Conservation (phyloP, 2,888 invertebrate species). For the Zaprionus obscuricornis region DNA sequence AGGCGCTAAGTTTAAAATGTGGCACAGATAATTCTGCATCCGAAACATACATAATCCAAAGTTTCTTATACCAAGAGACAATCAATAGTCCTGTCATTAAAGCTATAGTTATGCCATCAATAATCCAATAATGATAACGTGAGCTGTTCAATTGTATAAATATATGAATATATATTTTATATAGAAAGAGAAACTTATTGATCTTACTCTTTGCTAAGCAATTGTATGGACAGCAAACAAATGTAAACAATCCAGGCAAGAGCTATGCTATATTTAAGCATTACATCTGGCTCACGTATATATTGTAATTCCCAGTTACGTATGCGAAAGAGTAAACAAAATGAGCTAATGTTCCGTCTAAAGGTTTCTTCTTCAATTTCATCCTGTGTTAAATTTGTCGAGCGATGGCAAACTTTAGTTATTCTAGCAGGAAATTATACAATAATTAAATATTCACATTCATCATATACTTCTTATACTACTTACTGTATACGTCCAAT, state of each 20-base stretch:
- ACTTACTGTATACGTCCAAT: conserved; percentile 90
- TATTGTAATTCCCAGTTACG: conserved; percentile 89
- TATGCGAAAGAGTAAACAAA: conserved; percentile 87
- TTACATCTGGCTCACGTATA: conserved; percentile 90
- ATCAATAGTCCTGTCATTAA: conserved; percentile 87
- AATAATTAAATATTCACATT: not conserved
- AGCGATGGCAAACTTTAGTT: conserved; percentile 75
- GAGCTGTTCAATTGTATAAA: too few relatives aligned
- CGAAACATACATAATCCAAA: conserved; percentile 85
- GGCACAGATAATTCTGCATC: conserved; percentile 82
- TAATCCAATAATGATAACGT: conserved; percentile 83
- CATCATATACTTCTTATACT: not conserved
- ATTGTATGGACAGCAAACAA: conserved; percentile 86
- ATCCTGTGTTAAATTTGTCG: conserved; percentile 80
- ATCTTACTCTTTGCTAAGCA: conserved; percentile 84
- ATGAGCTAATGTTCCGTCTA: conserved; percentile 83
- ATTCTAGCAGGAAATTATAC: conserved; percentile 52
- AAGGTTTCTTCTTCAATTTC: conserved; percentile 82
- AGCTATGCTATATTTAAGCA: conserved; percentile 92
- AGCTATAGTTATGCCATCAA: conserved; percentile 83
- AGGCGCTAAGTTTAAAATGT: conserved; percentile 84
- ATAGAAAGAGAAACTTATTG: not conserved
- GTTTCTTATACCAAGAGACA: conserved; percentile 90
- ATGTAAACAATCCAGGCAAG: conserved; percentile 86
- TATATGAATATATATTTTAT: not conserved